phyloP scores from a whole-genome alignment of 2,888 invertebrate species.

The Gonocerus acuteangulatus region DNA sequence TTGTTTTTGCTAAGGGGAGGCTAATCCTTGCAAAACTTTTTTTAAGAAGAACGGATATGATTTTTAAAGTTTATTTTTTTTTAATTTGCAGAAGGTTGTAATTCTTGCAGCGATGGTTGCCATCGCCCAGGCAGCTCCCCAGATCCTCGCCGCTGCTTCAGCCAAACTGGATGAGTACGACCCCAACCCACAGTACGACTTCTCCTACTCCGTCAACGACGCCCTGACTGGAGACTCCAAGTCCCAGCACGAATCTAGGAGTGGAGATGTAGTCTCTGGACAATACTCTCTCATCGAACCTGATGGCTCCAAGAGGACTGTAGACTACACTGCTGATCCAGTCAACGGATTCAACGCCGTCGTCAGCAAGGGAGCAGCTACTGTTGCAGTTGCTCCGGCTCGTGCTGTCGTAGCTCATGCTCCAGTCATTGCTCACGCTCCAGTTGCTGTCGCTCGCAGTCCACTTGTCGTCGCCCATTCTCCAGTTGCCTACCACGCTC shows the following conservation, averaged over 20 bases:
- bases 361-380: conserved; percentile 39
- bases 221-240: conserved; percentile 41
- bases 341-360: conserved; percentile 33
- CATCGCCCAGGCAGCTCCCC: conserved; percentile 11
- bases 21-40: too few species aligned
- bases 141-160: conserved; percentile 19
- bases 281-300: conserved; percentile 38
- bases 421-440: conserved; percentile 34
- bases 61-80: too few species aligned
- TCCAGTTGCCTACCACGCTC: conserved; percentile 2
- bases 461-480: conserved; percentile 23
- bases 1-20: too few species aligned
- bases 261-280: conserved; percentile 42
- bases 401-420: too few species aligned
- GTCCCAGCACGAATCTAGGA: conserved; percentile 40
- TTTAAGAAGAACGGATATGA: too few species aligned
- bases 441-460: conserved; percentile 32
- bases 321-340: conserved; percentile 39
- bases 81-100: conserved; percentile 10
- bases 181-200: conserved; percentile 38
- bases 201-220: conserved; percentile 38
- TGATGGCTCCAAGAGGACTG: conserved; percentile 33
- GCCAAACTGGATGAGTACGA: conserved; percentile 36
- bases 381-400: not conserved
- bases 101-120: conserved; percentile 8